phyloP scores from a whole-genome alignment of 2,113 vertebrate genomes.

The Pedionomus torquatus region DNA sequence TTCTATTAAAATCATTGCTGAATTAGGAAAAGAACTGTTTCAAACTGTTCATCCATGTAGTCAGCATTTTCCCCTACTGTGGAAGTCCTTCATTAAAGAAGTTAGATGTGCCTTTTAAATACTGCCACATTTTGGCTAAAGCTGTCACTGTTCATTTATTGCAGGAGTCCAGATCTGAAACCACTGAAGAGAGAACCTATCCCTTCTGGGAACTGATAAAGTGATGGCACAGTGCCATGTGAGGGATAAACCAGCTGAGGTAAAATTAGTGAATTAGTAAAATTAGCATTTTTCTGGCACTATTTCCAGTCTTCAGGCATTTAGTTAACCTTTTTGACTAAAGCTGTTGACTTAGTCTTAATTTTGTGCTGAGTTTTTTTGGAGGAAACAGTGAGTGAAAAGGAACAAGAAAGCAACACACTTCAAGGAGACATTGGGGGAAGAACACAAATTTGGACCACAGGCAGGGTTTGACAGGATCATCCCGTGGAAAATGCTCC shows the following conservation, averaged over 20 bases:
- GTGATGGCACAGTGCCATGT: not conserved
- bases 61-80: not conserved
- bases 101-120: not conserved
- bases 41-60: not conserved
- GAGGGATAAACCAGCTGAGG: not conserved
- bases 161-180: not conserved
- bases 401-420: not conserved
- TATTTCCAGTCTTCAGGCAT: not conserved
- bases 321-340: not conserved
- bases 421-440: accelerated
- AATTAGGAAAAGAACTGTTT: not conserved
- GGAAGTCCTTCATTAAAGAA: not conserved
- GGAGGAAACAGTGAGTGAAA: not conserved
- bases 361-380: not conserved
- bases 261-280: too few species aligned
- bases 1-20: not conserved
- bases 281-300: not conserved
- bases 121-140: not conserved
- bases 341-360: not conserved
- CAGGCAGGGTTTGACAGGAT: not conserved
- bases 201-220: not conserved
- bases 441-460: not conserved
- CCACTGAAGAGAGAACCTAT: not conserved
- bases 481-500: not conserved
- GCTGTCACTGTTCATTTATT: not conserved